Conservation (phyloP, 2,888 invertebrate species). For the Tetanocera ferruginea region DNA sequence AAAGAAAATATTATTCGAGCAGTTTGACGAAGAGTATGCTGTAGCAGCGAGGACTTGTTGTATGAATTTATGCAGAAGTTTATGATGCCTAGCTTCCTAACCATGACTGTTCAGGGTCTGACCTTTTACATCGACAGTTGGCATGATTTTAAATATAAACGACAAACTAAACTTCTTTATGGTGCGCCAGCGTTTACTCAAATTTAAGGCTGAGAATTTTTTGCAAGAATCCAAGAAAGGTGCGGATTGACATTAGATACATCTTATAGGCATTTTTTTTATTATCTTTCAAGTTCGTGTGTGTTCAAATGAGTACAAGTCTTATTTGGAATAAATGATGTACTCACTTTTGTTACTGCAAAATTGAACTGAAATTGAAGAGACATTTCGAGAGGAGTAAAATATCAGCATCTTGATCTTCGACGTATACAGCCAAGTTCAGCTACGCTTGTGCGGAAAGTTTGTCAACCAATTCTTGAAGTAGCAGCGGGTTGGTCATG, state of each 20-base stretch:
- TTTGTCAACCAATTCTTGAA: conserved; percentile 1
- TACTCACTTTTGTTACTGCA: not conserved
- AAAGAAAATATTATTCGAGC: not conserved
- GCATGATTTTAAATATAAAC: not conserved
- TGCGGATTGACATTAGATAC: not conserved
- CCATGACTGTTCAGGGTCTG: not conserved
- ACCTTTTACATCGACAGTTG: too few relatives aligned
- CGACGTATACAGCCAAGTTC: not conserved
- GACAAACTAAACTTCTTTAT: not conserved
- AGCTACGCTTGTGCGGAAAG: not conserved
- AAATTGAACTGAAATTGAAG: not conserved
- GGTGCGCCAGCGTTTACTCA: not conserved
- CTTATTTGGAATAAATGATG: not conserved
- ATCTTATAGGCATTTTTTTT: not conserved
- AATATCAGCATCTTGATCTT: not conserved
- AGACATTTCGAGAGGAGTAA: not conserved
- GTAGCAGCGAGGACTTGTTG: not conserved
- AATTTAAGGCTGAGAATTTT: too few relatives aligned
- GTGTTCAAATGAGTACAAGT: not conserved
- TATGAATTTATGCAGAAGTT: too few relatives aligned
- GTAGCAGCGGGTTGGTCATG: not conserved
- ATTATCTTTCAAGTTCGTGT: not conserved
- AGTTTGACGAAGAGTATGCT: not conserved
- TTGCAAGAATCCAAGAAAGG: too few relatives aligned
- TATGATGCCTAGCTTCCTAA: not conserved